These are phyloP conservation scores for Dendroctonus valens DNA, from an alignment of 1,140 invertebrate genomes.

Conservation along the genomic window DNA sequence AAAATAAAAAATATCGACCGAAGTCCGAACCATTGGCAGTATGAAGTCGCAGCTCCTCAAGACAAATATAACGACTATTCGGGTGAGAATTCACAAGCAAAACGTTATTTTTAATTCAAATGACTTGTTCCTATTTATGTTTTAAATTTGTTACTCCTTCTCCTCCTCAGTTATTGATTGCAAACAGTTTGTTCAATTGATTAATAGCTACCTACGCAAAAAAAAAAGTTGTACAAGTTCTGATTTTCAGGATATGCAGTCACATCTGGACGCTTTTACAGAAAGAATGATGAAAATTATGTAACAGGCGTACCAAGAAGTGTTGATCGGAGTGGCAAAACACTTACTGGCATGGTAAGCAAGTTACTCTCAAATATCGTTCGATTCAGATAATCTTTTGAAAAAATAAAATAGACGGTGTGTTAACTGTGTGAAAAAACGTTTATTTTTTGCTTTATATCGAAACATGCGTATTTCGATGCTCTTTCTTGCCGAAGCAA, in stretches of 20 bases:
- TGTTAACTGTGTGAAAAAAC: too few species aligned
- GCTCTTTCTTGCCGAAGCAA: too few species aligned
- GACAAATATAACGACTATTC: constrained; percentile 22
- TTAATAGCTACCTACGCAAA: background rate
- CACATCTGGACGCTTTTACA: constrained; percentile 54
- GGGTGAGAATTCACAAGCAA: constrained; percentile 6
- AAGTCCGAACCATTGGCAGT: background rate
- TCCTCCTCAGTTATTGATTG: too few species aligned
- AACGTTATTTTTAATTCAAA: constrained; percentile 11
- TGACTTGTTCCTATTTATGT: background rate
- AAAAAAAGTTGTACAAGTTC: background rate
- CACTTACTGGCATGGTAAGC: too few species aligned
- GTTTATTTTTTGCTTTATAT: too few species aligned
- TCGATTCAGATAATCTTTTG: too few species aligned
- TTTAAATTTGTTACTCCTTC: too few species aligned
- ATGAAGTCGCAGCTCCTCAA: constrained; percentile 18
- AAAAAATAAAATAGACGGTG: too few species aligned
- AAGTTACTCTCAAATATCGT: too few species aligned
- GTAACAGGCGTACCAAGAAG: constrained; percentile 54
- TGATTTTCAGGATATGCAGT: constrained; percentile 55
- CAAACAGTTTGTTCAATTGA: background rate
- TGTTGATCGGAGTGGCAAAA: background rate
- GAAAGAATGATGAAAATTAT: constrained; percentile 45
- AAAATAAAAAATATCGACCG: constrained; percentile 32
- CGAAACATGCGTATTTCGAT: too few species aligned